Evolutionary conservation across 2,888 invertebrate genomes (phyloP).

Genomic region (Candidula unifasciata): DNA sequence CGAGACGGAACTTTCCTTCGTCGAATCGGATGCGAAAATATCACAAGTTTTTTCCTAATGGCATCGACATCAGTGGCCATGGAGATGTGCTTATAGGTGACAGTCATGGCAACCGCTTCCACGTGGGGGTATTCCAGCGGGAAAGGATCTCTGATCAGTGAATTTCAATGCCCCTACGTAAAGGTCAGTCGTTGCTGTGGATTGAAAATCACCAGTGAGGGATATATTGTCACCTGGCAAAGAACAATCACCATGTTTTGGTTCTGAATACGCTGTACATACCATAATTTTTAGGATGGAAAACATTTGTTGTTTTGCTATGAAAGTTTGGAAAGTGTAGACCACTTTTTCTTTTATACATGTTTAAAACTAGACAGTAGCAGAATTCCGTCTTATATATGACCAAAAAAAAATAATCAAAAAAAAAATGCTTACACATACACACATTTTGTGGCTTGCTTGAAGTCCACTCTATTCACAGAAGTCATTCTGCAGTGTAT

Average conservation of each 20-base stretch:
- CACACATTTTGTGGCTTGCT: too few relatives aligned
- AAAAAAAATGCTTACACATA: too few relatives aligned
- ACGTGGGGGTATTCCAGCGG: slow-evolving; percentile 95
- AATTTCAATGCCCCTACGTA: slow-evolving; percentile 97
- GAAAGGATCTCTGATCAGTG: slow-evolving; percentile 84
- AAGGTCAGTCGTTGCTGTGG: slow-evolving; percentile 99
- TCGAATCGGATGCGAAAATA: slow-evolving; percentile 95
- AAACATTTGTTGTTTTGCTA: not conserved
- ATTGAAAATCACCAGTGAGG: slow-evolving; percentile 96
- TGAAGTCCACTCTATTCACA: too few relatives aligned
- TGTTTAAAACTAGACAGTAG: too few relatives aligned
- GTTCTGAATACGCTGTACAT: slow-evolving; percentile 83
- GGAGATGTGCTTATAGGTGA: slow-evolving; percentile 97
- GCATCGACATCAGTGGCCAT: slow-evolving; percentile 97
- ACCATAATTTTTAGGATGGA: slow-evolving; percentile 56
- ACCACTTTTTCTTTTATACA: not conserved
- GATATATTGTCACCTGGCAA: slow-evolving; percentile 93
- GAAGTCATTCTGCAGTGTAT: too few relatives aligned
- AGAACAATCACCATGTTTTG: slow-evolving; percentile 98
- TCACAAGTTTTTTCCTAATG: slow-evolving; percentile 97
- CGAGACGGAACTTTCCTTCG: slow-evolving; percentile 93
- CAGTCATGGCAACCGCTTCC: slow-evolving; percentile 97
- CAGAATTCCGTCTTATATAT: too few relatives aligned
- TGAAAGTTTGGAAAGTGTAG: not conserved
- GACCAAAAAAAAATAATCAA: too few relatives aligned